Evolutionary conservation across 2,113 vertebrate species (phyloP).

Genomic region (Pandion haliaetus): DNA sequence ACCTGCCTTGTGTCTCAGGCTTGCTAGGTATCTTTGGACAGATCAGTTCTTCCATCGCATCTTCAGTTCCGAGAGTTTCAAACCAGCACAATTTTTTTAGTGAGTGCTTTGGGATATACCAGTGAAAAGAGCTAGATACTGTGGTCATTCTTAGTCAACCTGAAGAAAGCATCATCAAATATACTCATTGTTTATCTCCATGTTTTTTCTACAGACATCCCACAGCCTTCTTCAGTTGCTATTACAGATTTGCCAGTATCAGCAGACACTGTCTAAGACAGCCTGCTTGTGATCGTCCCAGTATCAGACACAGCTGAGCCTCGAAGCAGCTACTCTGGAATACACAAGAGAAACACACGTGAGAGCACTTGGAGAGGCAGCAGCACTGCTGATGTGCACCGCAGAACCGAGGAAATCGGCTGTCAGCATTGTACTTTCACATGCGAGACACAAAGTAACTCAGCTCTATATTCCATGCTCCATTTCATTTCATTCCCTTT

Average conservation of each 20-base stretch:
- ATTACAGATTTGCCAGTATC: not conserved
- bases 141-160: not conserved
- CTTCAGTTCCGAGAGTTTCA: not conserved
- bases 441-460: not conserved
- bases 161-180: not conserved
- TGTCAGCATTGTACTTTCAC: rapidly evolving
- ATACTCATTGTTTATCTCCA: not conserved
- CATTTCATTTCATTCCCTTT: not conserved
- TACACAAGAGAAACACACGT: not conserved
- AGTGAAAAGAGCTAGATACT: no score
- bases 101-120: not conserved
- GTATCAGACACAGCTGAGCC: not conserved
- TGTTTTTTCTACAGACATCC: not conserved
- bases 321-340: not conserved
- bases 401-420: not conserved
- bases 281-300: not conserved
- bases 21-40: not conserved
- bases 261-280: not conserved
- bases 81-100: not conserved
- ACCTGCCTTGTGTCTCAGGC: not conserved
- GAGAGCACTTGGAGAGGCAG: not conserved
- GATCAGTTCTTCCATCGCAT: not conserved
- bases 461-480: not conserved
- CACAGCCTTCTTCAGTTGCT: no score
- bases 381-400: not conserved